These are phyloP conservation scores for Leptodirus hochenwartii DNA, from an alignment of 2,888 invertebrate genomes.

Conservation along the genomic window DNA sequence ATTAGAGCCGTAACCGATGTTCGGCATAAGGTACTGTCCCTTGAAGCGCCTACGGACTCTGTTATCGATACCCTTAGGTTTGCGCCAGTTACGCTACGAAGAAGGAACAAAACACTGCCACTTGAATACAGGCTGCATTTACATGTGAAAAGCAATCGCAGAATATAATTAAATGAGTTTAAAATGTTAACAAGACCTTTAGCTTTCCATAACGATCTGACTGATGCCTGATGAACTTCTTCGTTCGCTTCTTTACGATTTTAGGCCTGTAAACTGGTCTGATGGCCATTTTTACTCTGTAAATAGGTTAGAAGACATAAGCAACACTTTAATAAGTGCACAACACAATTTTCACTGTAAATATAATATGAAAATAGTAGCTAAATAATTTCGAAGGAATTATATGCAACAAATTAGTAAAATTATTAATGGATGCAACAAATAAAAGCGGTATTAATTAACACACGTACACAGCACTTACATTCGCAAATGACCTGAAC, in stretches of 20 bases:
- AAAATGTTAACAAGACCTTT: conserved; percentile 34
- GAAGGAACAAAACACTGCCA: conserved; percentile 9
- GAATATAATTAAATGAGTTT: background rate
- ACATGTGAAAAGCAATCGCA: too few relatives aligned
- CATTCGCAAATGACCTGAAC: too few relatives aligned
- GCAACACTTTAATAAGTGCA: too few relatives aligned
- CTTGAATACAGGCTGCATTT: conserved; percentile 6
- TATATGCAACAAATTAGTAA: too few relatives aligned
- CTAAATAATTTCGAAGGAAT: too few relatives aligned
- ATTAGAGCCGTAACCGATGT: conserved; percentile 95
- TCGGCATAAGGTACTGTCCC: conserved; percentile 98
- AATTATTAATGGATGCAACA: too few relatives aligned
- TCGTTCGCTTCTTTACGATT: conserved; percentile 94
- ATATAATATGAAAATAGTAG: background rate
- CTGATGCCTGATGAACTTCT: conserved; percentile 97
- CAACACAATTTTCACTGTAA: conserved; percentile 4
- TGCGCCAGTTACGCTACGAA: conserved; percentile 88
- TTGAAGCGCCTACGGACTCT: conserved; percentile 97
- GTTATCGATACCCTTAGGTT: conserved; percentile 99
- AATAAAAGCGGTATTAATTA: too few relatives aligned
- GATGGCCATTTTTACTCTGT: conserved; percentile 47
- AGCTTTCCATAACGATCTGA: conserved; percentile 95
- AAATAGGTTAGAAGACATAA: too few relatives aligned
- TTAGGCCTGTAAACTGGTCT: conserved; percentile 75
- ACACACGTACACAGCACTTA: too few relatives aligned